Percentiles rank a stretch among this genome's conserved stretches.
These are phyloP conservation scores for Pilophorus perplexus DNA, from an alignment of 2,888 invertebrate genomes.

Conservation along the genomic window DNA sequence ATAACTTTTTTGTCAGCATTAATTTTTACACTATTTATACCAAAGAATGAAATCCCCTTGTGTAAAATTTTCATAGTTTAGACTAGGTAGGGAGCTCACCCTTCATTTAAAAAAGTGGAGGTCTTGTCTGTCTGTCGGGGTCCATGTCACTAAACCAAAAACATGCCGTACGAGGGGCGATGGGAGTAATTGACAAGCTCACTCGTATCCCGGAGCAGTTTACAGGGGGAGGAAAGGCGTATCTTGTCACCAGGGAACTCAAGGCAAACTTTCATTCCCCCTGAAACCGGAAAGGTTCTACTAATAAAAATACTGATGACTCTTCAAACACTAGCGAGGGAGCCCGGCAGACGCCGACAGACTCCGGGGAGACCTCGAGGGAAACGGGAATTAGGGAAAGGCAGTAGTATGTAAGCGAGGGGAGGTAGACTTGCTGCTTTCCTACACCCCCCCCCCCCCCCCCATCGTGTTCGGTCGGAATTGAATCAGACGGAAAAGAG, in stretches of 20 bases:
- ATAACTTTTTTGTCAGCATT: too few relatives aligned
- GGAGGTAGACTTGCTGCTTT: not conserved
- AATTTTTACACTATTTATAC: too few relatives aligned
- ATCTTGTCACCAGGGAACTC: not conserved
- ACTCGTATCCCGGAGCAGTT: not conserved
- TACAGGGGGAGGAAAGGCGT: too few relatives aligned
- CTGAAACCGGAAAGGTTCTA: not conserved
- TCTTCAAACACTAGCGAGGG: constrained; percentile 22
- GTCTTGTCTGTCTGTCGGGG: too few relatives aligned
- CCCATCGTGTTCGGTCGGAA: constrained; percentile 32
- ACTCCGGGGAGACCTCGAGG: not conserved
- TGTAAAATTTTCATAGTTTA: too few relatives aligned
- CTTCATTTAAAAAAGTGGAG: too few relatives aligned
- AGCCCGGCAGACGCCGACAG: not conserved
- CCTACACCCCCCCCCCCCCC: not conserved
- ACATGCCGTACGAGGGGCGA: not conserved
- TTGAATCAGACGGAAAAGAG: constrained; percentile 37
- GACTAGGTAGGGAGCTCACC: too few relatives aligned
- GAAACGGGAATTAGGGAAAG: constrained; percentile 1
- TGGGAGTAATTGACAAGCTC: not conserved
- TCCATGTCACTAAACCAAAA: not conserved
- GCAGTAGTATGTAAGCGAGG: constrained; percentile 9
- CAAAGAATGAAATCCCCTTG: too few relatives aligned
- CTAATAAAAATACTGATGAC: constrained; percentile 38
- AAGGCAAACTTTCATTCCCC: not conserved